Conservation (phyloP, 2,797 vertebrate species). For the Tokudaia muenninki region DNA sequence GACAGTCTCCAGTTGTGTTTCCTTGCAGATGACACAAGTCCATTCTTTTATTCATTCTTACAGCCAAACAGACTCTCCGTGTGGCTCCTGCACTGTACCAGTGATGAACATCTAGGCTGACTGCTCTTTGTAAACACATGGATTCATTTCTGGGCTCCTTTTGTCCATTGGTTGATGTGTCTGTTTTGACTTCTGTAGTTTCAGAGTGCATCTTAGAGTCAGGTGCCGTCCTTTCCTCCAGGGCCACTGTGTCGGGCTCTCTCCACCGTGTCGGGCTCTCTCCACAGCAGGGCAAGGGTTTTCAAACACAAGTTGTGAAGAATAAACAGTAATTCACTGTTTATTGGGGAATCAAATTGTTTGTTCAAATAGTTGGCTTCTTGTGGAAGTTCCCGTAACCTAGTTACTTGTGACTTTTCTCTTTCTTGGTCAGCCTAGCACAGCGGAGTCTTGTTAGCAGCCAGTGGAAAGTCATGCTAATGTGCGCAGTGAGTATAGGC, state of each 20-base stretch:
- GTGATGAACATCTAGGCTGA: not conserved
- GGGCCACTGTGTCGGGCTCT: not conserved
- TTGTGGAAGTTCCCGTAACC: not conserved
- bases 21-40: not conserved
- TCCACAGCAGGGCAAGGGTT: not conserved
- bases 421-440: conserved; percentile 39
- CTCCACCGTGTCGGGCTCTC: too few relatives aligned
- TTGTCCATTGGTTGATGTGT: not conserved
- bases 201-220: not conserved
- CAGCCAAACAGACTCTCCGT: not conserved
- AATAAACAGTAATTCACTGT: not conserved
- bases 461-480: not conserved
- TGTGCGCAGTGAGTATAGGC: not conserved
- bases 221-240: not conserved
- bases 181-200: not conserved
- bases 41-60: not conserved
- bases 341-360: conserved; percentile 4
- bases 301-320: not conserved
- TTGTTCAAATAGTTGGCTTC: conserved; percentile 34
- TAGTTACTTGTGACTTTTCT: conserved; percentile 20
- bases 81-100: not conserved
- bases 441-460: not conserved
- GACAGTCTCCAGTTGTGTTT: not conserved
- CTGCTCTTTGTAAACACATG: not conserved
- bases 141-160: not conserved